A percentile compares a stretch with the other conserved stretches of the same genome.
Conservation (phyloP, 2,113 vertebrate species). For the Orientallactaga bullata region DNA sequence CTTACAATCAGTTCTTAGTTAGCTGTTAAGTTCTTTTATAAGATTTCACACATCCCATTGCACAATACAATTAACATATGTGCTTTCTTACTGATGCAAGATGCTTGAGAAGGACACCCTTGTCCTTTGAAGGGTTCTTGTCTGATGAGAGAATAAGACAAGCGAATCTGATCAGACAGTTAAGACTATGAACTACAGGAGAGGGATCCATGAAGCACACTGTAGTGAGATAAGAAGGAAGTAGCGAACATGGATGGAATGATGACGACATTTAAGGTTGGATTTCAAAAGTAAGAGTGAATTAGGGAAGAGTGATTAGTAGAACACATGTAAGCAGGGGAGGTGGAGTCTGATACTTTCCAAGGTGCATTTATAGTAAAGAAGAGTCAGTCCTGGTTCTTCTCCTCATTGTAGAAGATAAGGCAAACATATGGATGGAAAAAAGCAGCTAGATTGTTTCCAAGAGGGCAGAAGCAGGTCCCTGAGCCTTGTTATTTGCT, state of each 20-base stretch:
- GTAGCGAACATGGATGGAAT: neutral
- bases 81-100: neutral
- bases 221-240: too few relatives aligned
- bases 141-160: neutral
- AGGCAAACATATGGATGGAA: neutral
- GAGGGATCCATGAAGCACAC: neutral
- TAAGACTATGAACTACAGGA: neutral
- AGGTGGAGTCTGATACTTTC: neutral
- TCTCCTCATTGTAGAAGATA: neutral
- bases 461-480: neutral
- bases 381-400: neutral
- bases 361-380: neutral
- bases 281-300: neutral
- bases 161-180: neutral
- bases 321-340: neutral
- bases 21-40: conserved; percentile 36
- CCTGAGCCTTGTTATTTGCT: neutral
- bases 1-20: conserved; percentile 22
- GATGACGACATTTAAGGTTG: neutral
- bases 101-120: neutral
- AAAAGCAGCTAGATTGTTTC: neutral
- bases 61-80: conserved; percentile 7
- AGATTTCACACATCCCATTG: neutral
- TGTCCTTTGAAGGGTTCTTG: neutral
- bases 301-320: neutral